phyloP scores from a whole-genome alignment of 2,797 vertebrate genomes.

The Discoglossus pictus region DNA sequence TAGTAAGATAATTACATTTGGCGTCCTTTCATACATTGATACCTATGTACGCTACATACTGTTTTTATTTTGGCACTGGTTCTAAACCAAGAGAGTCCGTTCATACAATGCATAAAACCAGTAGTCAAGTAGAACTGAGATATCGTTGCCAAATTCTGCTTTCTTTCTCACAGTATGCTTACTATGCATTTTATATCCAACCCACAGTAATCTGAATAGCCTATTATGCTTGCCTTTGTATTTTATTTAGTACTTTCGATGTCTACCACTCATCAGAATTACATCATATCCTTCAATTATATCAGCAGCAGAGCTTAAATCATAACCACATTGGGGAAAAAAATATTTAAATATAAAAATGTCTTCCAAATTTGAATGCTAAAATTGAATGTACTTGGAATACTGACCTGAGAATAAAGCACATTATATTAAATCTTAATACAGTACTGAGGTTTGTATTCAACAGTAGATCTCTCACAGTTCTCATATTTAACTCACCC shows the following conservation, averaged over 20 bases:
- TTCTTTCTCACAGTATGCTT: conserved; percentile 17
- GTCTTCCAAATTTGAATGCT: not conserved
- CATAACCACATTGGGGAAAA: conserved; percentile 15
- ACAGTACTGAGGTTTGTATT: no score
- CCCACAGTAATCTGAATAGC: conserved; percentile 10
- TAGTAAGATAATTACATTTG: no score
- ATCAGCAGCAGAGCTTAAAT: conserved; percentile 1
- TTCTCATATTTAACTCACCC: no score
- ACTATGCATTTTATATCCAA: conserved; percentile 9
- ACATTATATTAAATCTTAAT: no score
- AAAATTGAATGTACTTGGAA: not conserved
- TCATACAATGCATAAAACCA: conserved; percentile 10
- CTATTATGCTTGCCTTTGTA: conserved; percentile 7
- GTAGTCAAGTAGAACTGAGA: not conserved
- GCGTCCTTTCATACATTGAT: no score
- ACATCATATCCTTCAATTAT: conserved; percentile 22
- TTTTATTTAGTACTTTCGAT: conserved; percentile 3
- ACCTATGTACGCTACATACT: no score
- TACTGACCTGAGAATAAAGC: not conserved
- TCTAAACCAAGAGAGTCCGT: no score
- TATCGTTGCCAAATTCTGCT: not conserved
- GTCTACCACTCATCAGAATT: not conserved
- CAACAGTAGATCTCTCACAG: no score
- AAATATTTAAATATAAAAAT: not conserved
- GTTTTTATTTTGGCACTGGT: no score